Evolutionary conservation across 2,113 vertebrate species (phyloP).

Genomic region (Oreochromis spilurus): DNA sequence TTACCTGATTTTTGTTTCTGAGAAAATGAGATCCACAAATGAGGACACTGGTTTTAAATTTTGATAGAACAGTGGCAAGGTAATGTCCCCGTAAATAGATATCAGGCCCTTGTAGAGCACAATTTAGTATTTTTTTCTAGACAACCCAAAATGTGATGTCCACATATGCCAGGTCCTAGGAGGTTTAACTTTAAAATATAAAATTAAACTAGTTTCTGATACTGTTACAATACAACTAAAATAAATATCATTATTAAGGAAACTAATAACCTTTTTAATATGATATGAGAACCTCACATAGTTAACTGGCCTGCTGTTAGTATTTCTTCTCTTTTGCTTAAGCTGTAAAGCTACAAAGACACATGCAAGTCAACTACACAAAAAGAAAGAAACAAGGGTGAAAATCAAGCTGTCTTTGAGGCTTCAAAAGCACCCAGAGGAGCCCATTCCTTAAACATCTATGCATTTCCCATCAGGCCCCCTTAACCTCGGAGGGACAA

Average conservation of each 20-base stretch:
- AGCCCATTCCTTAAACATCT: background rate
- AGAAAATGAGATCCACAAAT: background rate
- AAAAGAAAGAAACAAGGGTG: background rate
- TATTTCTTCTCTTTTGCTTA: background rate
- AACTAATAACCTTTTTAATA: background rate
- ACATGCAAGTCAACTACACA: background rate
- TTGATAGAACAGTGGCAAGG: background rate
- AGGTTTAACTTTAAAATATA: background rate
- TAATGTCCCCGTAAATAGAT: background rate
- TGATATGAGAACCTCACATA: background rate
- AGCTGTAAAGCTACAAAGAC: background rate
- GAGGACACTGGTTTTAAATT: background rate
- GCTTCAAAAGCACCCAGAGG: background rate
- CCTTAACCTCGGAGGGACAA: constrained; percentile 10
- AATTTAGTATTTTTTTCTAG: background rate
- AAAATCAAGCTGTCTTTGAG: background rate
- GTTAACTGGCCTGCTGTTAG: background rate
- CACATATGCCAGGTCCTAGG: background rate
- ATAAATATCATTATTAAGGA: background rate
- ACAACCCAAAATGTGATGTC: background rate
- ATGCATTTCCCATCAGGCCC: constrained; percentile 11
- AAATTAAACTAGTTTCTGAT: background rate
- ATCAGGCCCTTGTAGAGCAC: background rate
- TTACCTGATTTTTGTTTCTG: background rate
- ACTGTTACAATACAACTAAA: background rate